Evolutionary conservation across 2,888 invertebrate species (phyloP).

Genomic region (Fabriciana adippe): DNA sequence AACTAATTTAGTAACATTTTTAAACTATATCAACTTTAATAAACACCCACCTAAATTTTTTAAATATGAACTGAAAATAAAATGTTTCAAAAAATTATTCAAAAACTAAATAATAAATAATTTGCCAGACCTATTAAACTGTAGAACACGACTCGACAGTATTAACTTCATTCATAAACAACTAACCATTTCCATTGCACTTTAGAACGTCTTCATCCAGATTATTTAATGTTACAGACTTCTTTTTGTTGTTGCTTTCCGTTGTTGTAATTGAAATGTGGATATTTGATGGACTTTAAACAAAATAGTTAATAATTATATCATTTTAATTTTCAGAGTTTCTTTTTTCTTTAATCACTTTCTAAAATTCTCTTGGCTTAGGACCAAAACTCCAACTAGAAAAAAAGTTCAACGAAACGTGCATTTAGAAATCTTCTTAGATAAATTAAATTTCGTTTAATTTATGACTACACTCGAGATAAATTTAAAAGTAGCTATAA

Average conservation of each 20-base stretch:
- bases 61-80: neutral
- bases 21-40: too few relatives aligned
- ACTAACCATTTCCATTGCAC: conserved; percentile 16
- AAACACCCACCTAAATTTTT: too few relatives aligned
- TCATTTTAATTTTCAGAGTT: too few relatives aligned
- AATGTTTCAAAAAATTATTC: neutral
- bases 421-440: conserved; percentile 9
- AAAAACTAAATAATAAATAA: conserved; percentile 2
- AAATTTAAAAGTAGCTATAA: conserved; percentile 29
- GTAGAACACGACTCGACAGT: conserved; percentile 7
- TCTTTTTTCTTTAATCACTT: too few relatives aligned
- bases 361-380: neutral
- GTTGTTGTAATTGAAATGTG: too few relatives aligned
- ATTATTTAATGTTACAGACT: conserved; percentile 20
- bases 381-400: neutral
- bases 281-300: too few relatives aligned
- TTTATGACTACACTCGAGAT: conserved; percentile 28
- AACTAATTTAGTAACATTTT: too few relatives aligned
- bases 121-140: conserved; percentile 10
- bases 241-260: neutral
- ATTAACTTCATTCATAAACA: conserved; percentile 14
- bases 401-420: conserved; percentile 3
- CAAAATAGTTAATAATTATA: too few relatives aligned
- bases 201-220: conserved; percentile 18
- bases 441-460: conserved; percentile 20